These are phyloP conservation scores for Drosophila melanosoma DNA, from an alignment of 2,888 invertebrate genomes.

Conservation along the genomic window DNA sequence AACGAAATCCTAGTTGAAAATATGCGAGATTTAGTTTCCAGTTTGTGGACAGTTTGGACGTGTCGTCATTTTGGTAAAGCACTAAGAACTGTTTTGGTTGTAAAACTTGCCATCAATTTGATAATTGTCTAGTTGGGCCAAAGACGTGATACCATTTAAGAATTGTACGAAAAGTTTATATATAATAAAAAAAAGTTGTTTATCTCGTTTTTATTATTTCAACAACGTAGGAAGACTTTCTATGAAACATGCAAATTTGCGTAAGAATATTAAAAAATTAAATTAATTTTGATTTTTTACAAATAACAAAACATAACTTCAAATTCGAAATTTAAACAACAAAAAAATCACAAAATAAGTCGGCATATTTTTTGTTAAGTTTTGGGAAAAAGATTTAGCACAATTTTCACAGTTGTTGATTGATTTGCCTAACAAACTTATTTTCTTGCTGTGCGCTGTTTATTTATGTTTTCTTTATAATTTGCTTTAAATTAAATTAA, in stretches of 20 bases:
- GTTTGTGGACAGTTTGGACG: slow-evolving; percentile 6
- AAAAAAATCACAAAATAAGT: neutral
- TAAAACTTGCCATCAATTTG: neutral
- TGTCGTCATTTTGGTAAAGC: slow-evolving; percentile 19
- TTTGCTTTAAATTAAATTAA: slow-evolving; percentile 51
- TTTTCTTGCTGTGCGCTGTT: slow-evolving; percentile 35
- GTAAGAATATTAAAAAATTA: too few species aligned
- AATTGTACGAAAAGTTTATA: neutral
- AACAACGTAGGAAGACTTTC: neutral
- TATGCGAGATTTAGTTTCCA: slow-evolving; percentile 24
- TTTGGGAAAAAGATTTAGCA: neutral
- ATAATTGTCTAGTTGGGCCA: neutral
- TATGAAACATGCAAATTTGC: neutral
- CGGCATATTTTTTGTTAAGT: neutral
- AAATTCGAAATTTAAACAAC: neutral
- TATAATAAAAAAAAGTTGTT: too few species aligned
- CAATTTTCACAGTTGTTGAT: slow-evolving; percentile 20
- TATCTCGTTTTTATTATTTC: too few species aligned
- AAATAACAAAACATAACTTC: neutral
- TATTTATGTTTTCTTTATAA: slow-evolving; percentile 55
- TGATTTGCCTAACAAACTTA: slow-evolving; percentile 25
- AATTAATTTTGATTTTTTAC: neutral
- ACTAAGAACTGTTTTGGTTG: slow-evolving; percentile 16
- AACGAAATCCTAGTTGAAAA: slow-evolving; percentile 21
- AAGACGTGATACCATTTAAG: neutral